Base-by-base conservation (phyloP, 2,113 vertebrate genomes). In the Nothocercus nigrocapillus region DNA sequence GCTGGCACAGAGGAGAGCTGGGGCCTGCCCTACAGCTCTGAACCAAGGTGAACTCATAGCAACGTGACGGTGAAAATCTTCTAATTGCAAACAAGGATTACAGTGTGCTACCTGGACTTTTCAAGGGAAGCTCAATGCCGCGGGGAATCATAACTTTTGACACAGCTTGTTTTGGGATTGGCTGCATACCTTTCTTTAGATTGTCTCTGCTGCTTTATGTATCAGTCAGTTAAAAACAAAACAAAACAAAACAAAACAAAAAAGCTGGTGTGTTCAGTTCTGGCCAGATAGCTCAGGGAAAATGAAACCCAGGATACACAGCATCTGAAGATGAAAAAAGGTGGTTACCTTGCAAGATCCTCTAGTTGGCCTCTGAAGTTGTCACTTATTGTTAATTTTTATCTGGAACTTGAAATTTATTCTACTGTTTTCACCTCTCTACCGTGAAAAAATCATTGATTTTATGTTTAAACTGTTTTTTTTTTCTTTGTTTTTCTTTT, bases 71-170 rank as follows among this genome's bases (percentile, higher is more conserved):
- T 13, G 24, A 72, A 49, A 27, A 45, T 40, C 34, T 45, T 49
- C 38, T 30, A 58, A n/a, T 17, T 76, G 42, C 40, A 51, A 58
- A 72, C 9, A 24, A 5, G 4, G 6, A 27, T 12, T 30, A 25
- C 5, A 1, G 9, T 42, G 15, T 30, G 5, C 19, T 19, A 42
- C 4, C 18, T 28, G 59, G 54, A 38, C 49, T 68, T 88, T 51
- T 30, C 62, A 36, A 45, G 47, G 72, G 28, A 7, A 11, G 5
- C 7, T 62, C 30, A 53, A 87, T 82, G n/a, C 32, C 0, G 0
- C n/a, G 49, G 44, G 22, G 15, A 82, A 40, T 7, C 7, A 8
- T 9, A 6, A 20, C 13, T 42, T 56, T 36, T 75, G 10, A 8
- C 27, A 16, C 38, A 76, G 47, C 25, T 11, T 45, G 42, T 11